Conservation (phyloP, 2,888 invertebrate genomes). For the Agrochola lychnidis region DNA sequence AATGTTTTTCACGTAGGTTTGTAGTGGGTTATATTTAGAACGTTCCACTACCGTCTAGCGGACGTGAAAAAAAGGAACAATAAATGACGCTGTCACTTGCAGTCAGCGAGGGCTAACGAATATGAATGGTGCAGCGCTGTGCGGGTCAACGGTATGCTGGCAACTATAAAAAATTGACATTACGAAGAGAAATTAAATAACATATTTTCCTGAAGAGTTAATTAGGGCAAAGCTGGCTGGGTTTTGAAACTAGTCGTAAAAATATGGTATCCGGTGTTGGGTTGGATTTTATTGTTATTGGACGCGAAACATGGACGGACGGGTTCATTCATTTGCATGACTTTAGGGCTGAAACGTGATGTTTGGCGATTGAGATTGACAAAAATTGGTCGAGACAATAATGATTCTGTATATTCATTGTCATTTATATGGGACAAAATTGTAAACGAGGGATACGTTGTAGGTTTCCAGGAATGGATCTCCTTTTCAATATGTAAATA, state of each 20-base stretch:
- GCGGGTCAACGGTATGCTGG: conserved; percentile 29
- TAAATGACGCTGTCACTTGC: conserved; percentile 58
- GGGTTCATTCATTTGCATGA: conserved; percentile 52
- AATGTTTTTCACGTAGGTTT: conserved; percentile 35
- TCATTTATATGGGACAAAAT: neutral
- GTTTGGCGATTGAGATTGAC: conserved; percentile 28
- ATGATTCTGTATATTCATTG: conserved; percentile 12
- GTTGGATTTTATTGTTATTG: conserved; percentile 49
- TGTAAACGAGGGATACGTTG: neutral
- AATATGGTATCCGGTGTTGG: conserved; percentile 38
- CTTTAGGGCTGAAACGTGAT: conserved; percentile 35
- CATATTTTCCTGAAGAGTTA: conserved; percentile 38
- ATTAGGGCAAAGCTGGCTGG: conserved; percentile 28
- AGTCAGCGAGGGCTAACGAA: conserved; percentile 55
- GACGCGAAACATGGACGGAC: conserved; percentile 27
- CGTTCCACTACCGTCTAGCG: conserved; percentile 20
- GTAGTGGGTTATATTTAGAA: conserved; percentile 38
- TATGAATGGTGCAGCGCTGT: conserved; percentile 54
- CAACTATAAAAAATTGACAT: conserved; percentile 38
- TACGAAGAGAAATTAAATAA: conserved; percentile 22
- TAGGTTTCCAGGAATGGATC: neutral
- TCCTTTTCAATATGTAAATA: neutral
- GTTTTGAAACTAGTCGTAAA: conserved; percentile 39
- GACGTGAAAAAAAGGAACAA: conserved; percentile 33
- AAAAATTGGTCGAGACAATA: conserved; percentile 10